These are phyloP conservation scores for Thymelicus sylvestris DNA, from an alignment of 2,888 invertebrate genomes.

Conservation along the genomic window DNA sequence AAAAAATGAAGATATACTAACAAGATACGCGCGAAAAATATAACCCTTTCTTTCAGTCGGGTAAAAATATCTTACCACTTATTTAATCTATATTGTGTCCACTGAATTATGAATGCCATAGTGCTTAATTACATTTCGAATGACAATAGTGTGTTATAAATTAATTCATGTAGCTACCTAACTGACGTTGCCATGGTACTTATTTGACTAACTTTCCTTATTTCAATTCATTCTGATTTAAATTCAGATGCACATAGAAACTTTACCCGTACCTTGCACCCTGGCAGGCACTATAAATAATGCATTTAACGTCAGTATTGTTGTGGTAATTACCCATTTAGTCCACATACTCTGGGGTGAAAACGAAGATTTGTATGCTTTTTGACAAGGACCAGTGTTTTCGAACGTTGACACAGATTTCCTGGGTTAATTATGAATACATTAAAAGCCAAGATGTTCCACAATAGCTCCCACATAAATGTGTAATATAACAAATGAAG, in stretches of 20 bases:
- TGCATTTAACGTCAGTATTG: slow-evolving; percentile 69
- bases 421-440: neutral
- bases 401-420: neutral
- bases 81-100: too few species aligned
- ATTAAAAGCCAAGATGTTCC: neutral
- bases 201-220: slow-evolving; percentile 37
- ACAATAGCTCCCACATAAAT: neutral
- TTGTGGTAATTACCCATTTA: slow-evolving; percentile 75
- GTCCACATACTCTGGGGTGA: slow-evolving; percentile 65
- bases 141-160: too few species aligned
- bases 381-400: slow-evolving; percentile 48
- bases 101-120: too few species aligned
- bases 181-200: neutral
- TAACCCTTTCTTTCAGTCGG: too few species aligned
- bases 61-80: too few species aligned
- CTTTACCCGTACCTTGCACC: slow-evolving; percentile 47
- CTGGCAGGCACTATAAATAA: slow-evolving; percentile 61
- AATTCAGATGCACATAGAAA: slow-evolving; percentile 48
- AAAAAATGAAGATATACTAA: too few species aligned
- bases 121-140: too few species aligned
- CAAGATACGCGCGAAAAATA: too few species aligned
- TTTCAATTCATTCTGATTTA: slow-evolving; percentile 42
- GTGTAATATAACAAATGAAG: too few species aligned
- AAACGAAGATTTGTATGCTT: slow-evolving; percentile 59
- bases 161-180: neutral